phyloP scores from a whole-genome alignment of 2,113 vertebrate species.

The Odobenus rosmarus region DNA sequence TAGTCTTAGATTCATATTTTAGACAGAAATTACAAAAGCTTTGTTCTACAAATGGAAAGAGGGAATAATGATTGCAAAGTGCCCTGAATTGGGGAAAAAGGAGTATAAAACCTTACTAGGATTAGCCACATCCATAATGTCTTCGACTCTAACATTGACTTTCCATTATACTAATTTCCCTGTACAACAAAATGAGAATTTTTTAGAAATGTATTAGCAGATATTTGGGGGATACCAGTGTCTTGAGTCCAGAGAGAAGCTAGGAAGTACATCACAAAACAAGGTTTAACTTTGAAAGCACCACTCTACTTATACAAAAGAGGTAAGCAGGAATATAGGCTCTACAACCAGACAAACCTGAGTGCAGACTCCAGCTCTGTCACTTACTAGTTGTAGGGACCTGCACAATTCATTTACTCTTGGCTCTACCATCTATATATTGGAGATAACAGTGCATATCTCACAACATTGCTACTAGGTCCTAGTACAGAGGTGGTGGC shows the following conservation, averaged over 20 bases:
- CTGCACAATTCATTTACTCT: background rate
- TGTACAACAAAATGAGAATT: conserved; percentile 19
- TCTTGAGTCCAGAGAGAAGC: conserved; percentile 30
- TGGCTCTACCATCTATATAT: background rate
- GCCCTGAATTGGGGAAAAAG: background rate
- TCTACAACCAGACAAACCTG: background rate
- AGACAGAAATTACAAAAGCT: conserved; percentile 15
- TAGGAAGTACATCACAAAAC: conserved; percentile 9
- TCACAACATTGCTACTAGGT: background rate
- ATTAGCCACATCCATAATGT: background rate
- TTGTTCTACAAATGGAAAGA: conserved; percentile 21
- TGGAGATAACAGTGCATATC: background rate
- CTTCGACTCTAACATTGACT: background rate
- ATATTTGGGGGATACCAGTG: background rate
- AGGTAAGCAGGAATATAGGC: background rate
- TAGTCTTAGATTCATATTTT: conserved; percentile 23
- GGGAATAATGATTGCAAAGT: background rate
- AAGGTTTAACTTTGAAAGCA: conserved; percentile 44
- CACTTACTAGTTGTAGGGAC: background rate
- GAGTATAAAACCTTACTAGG: background rate
- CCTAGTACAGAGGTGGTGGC: background rate
- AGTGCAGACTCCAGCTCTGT: background rate
- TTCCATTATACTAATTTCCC: conserved; percentile 12
- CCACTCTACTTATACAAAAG: background rate
- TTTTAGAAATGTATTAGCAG: conserved; percentile 28